Base-by-base conservation (phyloP, 1,140 invertebrate species). In the Proales similis region DNA sequence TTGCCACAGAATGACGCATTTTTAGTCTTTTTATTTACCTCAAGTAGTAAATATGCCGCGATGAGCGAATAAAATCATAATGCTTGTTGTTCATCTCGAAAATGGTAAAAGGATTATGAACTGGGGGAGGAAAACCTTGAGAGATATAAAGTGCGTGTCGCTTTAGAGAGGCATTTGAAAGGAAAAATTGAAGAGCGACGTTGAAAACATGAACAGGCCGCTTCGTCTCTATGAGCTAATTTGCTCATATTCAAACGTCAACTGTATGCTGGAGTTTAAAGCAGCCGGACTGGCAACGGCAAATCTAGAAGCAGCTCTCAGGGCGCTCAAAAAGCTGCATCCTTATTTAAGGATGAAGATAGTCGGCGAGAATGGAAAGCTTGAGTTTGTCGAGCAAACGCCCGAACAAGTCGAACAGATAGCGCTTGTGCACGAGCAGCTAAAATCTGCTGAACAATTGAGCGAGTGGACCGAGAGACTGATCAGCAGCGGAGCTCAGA, bases 301-400 rank as follows among this genome's bases (percentile, higher is more conserved):
- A 9, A 12, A 39, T 24, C n/a, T 57, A 22, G 45, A 57, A 24
- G 3, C 17, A 4, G 51, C 36, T 26, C 45, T 57, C 45, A 11
- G 22, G 20, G 7, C 45, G 22, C 14, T 57, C n/a, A 57, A 57
- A 57, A 57, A 57, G 29, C 26, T 36, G 12, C 51, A 57, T 57
- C 51, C 51, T 27, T 57, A 42, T 57, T 57, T 57, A 29, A 24
- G 51, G 5, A 57, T 57, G 51, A 57, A 42, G 20, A 57, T 57
- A 22, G 29, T 30, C 19, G 19, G n/a, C 27, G 45, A 57, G 17
- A 26, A 57, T 6, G 38, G 20, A 3, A 42, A 14, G 12, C 14
- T 26, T 26, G 11, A 57, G 45, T 57, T 42, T 42, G 36, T 42
- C 45, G 38, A 57, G n/a, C n/a, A n/a, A 26, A 42, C 30, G 36